phyloP scores from a whole-genome alignment of 2,113 vertebrate genomes.

The Microcebus griseorufus region DNA sequence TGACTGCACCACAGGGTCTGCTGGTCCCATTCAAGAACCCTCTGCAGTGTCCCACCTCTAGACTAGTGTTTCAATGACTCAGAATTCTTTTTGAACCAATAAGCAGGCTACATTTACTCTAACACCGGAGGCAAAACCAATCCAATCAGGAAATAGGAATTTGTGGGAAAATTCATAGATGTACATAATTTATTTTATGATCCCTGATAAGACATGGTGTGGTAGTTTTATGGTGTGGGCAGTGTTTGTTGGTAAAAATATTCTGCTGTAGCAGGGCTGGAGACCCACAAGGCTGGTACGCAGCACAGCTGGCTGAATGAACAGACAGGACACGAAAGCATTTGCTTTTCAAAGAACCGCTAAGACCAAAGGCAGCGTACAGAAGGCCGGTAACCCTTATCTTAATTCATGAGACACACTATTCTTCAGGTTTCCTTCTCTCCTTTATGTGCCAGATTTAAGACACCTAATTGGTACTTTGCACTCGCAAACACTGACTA shows the following conservation, averaged over 20 bases:
- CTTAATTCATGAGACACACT: neutral
- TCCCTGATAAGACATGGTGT: neutral
- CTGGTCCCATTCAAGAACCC: neutral
- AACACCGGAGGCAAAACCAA: neutral
- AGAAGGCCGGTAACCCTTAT: neutral
- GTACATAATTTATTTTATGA: neutral
- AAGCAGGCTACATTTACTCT: neutral
- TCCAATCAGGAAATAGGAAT: conserved; percentile 1
- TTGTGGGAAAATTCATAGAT: neutral
- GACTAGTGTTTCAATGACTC: neutral
- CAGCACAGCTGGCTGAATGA: neutral
- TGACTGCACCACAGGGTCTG: neutral
- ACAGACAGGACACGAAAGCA: neutral
- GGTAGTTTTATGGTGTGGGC: neutral
- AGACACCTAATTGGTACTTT: neutral
- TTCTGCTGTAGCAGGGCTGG: neutral
- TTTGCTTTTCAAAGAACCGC: neutral
- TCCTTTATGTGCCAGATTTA: neutral
- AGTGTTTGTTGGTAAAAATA: neutral
- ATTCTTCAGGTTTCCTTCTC: neutral
- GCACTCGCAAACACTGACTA: neutral
- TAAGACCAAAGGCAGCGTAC: neutral
- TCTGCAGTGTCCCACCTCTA: neutral
- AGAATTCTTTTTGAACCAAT: conserved; percentile 3
- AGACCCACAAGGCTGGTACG: neutral